phyloP scores from a whole-genome alignment of 2,797 vertebrate genomes.

The Coendou prehensilis region DNA sequence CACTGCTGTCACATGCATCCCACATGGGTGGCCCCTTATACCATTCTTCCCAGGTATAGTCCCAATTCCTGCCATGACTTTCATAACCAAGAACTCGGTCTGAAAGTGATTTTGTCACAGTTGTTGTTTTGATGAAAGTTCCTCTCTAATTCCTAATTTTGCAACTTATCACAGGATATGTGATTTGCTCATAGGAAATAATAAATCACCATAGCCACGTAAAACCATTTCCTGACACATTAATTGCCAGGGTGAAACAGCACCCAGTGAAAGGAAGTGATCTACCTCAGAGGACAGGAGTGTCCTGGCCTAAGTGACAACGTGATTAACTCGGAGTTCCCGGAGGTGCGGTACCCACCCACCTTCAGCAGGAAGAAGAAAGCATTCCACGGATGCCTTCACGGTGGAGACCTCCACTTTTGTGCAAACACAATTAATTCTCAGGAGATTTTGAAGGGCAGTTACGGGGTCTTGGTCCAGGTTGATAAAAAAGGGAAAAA shows the following conservation, averaged over 20 bases:
- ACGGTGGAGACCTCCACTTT: slow-evolving; percentile 76
- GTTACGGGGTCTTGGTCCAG: slow-evolving; percentile 63
- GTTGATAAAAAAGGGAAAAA: slow-evolving; percentile 68
- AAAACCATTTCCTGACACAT: slow-evolving; percentile 87
- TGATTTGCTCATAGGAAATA: slow-evolving; percentile 87
- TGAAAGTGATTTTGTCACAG: slow-evolving; percentile 30
- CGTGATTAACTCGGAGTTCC: slow-evolving; percentile 71
- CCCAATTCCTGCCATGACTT: slow-evolving; percentile 46
- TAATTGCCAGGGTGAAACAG: slow-evolving; percentile 83
- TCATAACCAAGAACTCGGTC: neutral
- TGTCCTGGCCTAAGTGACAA: slow-evolving; percentile 77
- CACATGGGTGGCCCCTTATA: neutral
- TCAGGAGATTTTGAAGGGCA: slow-evolving; percentile 82
- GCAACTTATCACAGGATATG: slow-evolving; percentile 82
- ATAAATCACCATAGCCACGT: slow-evolving; percentile 84
- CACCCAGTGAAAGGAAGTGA: slow-evolving; percentile 84
- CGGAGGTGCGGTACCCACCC: slow-evolving; percentile 77
- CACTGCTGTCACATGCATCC: neutral
- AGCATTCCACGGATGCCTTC: slow-evolving; percentile 65
- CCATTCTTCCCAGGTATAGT: neutral
- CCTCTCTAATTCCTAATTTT: slow-evolving; percentile 74
- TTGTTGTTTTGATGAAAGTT: slow-evolving; percentile 72
- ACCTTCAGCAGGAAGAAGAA: slow-evolving; percentile 55
- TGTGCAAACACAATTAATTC: slow-evolving; percentile 76
- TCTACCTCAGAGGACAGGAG: slow-evolving; percentile 83